Base-by-base conservation (phyloP, 2,888 invertebrate species). In the Ichneumon xanthorius region DNA sequence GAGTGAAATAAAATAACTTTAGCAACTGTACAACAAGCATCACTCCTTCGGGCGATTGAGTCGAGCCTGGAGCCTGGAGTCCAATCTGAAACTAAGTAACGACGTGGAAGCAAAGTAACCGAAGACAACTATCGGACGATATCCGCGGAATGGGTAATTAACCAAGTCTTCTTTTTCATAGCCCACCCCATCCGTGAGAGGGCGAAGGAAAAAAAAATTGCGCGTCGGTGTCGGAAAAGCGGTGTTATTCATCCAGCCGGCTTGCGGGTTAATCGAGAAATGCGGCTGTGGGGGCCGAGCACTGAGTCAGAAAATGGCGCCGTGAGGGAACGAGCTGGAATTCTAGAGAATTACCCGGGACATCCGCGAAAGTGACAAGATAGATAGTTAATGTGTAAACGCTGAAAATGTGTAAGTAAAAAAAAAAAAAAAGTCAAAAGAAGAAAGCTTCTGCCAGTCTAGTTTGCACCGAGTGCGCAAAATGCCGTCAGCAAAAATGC, bases 401-500 rank as follows among this genome's bases (percentile, higher is more conserved):
- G 50, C 48, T 58, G 63, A 77, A 80, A 82, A 82, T 67, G 79
- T 80, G 82, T 37, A 67, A 67, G 65, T 75, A 50, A 50, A 22
- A 40, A 50, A 45, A 37, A 45, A 37, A 45, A 37, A 16, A 67
- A 33, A 65, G 26, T 71, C n/a, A 55, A 48, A 45, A 2, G 16
- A 16, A 22, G 22, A 58, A 58, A 30, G 68, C 68, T 61, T 65
- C 26, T 33, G 14, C 67, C 22, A 50, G 48, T 68, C n/a, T 40
- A 71, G 19, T 48, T 55, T 30, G 50, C 33, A 14, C 22, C 9
- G 33, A 72, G 45, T 19, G 65, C 55, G 75, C 55, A 58, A 79
- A 68, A 71, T 81, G 86, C 76, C 83, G 81, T 84, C 86, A 86
- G 84, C 86, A 81, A 86, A 86, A 85, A 82, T 82, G 70, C 68